Conservation (phyloP, 2,797 vertebrate genomes). For the Nothura maculosa region DNA sequence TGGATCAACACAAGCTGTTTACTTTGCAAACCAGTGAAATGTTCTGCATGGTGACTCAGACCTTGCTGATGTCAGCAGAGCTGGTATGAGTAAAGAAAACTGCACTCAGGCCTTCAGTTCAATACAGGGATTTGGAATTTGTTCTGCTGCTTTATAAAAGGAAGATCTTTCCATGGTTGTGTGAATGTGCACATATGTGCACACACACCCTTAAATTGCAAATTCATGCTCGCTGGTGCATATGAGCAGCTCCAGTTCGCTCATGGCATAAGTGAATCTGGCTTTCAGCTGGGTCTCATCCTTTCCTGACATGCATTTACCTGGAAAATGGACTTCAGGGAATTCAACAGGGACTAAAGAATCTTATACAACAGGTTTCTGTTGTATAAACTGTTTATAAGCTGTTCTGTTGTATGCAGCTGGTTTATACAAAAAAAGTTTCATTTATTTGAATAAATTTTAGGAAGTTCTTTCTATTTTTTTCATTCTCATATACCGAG, state of each 20-base stretch:
- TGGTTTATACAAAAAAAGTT: neutral
- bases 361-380: neutral
- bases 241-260: neutral
- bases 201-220: neutral
- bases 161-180: neutral
- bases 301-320: neutral
- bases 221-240: neutral
- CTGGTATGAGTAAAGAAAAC: neutral
- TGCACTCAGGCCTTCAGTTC: neutral
- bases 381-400: no score
- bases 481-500: neutral
- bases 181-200: fast-evolving
- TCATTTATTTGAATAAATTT: neutral
- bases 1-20: neutral
- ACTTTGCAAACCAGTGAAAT: neutral
- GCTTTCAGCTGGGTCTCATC: neutral
- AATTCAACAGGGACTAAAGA: neutral
- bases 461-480: neutral
- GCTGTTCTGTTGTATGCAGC: no score
- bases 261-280: neutral
- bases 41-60: neutral
- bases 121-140: neutral
- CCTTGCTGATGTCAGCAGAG: neutral
- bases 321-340: neutral
- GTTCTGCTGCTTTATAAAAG: neutral